A percentile compares a stretch with the other conserved stretches of the same genome.
Evolutionary conservation across 1,140 invertebrate species (phyloP).

Genomic region (Pissodes strobi): DNA sequence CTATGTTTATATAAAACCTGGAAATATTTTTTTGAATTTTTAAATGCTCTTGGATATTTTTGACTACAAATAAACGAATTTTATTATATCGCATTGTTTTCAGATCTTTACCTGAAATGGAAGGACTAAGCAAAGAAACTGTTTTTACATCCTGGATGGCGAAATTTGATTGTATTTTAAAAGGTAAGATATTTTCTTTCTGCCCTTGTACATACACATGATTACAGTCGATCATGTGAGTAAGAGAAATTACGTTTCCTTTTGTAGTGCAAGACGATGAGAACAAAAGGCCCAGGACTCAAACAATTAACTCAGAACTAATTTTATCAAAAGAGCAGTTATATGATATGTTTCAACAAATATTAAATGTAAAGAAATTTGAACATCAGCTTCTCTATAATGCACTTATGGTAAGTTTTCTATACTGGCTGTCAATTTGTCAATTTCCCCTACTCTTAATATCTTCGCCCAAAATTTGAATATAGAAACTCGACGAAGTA

Average conservation of each 20-base stretch:
- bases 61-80: too few species aligned
- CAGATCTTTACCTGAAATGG: constrained; percentile 96
- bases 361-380: constrained; percentile 98
- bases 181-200: constrained; percentile 66
- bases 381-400: constrained; percentile 99
- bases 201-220: too few species aligned
- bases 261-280: constrained; percentile 73
- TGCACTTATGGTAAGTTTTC: constrained; percentile 82
- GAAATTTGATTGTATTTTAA: constrained; percentile 99
- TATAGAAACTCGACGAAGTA: too few species aligned
- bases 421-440: too few species aligned
- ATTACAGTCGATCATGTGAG: too few species aligned
- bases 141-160: constrained; percentile 99
- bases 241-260: not conserved
- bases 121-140: constrained; percentile 98
- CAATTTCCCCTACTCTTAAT: too few species aligned
- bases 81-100: too few species aligned
- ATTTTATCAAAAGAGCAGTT: constrained; percentile 96
- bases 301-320: constrained; percentile 89
- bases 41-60: too few species aligned
- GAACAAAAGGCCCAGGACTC: constrained; percentile 81
- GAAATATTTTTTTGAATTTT: too few species aligned
- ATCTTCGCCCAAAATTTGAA: too few species aligned
- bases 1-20: too few species aligned
- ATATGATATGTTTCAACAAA: constrained; percentile 99